Evolutionary conservation across 2,797 vertebrate genomes (phyloP), one percentile per base, ranked within the genome.

Genomic region (Crenichthys baileyi): DNA sequence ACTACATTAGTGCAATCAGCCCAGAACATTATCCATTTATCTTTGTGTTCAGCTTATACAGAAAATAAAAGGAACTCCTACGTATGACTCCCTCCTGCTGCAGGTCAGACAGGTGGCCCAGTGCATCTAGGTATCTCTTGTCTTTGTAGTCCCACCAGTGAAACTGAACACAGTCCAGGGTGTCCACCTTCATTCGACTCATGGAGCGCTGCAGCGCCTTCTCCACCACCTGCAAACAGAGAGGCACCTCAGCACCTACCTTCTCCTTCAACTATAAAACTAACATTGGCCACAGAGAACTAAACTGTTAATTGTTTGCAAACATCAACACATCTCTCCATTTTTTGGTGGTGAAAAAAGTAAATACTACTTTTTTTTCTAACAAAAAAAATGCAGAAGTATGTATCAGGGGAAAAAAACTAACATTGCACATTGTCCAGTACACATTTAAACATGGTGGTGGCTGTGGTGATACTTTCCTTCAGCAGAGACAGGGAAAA

Each of bases 71-170:
- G 50, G 9, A 22, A 22, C 55, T 60, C 90, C 0, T 87, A 93
- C 91, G 77, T 87, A 93, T 91, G 29, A 91, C 51, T 55, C 91
- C 92, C 13, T 93, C 89, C 71, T 93, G 88, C 79, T 91, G 91
- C 76, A 94, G 79, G 79, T 94, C 90, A 0, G 86, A 86, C 77
- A 94, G 81, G 79, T 93, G 89, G 70, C 90, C 90, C 77, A 93
- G 83, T 9, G 91, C 91, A 0, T 94, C 89, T 87, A 93, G 87
- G 79, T 94, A 92, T 82, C 92, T 85, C 51, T 81, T 83, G 80
- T 94, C 92, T 46, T 22, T 72, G 12, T 92, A 93, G 70, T 92
- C 90, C 93, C 92, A 91, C 90, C 91, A 92, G 87, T 93, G 90
- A 72, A 93, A 93, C 90, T 93, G 92, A 55, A 93, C 81, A 79